phyloP scores from a whole-genome alignment of 2,797 vertebrate species.

The Chromis chromis region DNA sequence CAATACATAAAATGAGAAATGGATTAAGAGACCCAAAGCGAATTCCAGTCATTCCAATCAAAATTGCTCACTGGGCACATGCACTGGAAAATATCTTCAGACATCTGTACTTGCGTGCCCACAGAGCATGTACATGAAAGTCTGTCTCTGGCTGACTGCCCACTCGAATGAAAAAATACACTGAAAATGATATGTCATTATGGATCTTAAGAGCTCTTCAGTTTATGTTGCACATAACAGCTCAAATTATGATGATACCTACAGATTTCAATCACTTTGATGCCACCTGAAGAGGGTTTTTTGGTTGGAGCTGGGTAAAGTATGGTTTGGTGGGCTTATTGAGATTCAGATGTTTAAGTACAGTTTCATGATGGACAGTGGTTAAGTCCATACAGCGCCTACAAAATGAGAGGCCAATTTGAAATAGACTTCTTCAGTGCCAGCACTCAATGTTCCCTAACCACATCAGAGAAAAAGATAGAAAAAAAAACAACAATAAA shows the following conservation, averaged over 20 bases:
- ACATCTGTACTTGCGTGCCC: no score
- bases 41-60: background rate
- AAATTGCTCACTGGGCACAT: background rate
- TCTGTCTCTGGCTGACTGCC: no score
- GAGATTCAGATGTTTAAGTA: background rate
- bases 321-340: constrained; percentile 21
- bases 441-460: constrained; percentile 52
- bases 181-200: constrained; percentile 14
- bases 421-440: constrained; percentile 37
- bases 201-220: background rate
- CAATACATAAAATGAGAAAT: constrained; percentile 1
- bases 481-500: constrained; percentile 65
- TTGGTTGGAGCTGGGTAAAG: background rate
- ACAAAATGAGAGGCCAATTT: constrained; percentile 23
- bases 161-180: no score
- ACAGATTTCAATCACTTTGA: background rate
- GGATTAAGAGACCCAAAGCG: background rate
- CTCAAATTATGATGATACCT: background rate
- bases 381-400: constrained; percentile 4
- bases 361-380: background rate
- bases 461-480: constrained; percentile 44
- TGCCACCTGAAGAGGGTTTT: background rate
- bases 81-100: no score
- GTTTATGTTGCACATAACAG: constrained; percentile 20
- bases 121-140: no score